A percentile compares a stretch with the other conserved stretches of the same genome.
phyloP scores from a whole-genome alignment of 2,113 vertebrate species.

The Philantomba maxwellii region DNA sequence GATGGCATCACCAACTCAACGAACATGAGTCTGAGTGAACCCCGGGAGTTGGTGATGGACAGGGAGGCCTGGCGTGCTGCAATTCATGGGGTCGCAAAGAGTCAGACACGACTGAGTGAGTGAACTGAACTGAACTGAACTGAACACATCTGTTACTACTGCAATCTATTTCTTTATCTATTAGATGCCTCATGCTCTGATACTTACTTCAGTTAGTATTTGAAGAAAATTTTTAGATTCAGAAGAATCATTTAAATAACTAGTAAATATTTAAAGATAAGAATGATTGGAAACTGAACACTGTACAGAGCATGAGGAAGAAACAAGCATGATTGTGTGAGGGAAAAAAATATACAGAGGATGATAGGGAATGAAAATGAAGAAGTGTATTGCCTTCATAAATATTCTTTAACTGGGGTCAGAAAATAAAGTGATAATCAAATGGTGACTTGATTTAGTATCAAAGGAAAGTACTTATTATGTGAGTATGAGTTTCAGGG shows the following conservation, averaged over 20 bases:
- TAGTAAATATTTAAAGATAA: neutral
- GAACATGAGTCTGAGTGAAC: no score
- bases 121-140: no score
- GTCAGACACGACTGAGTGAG: no score
- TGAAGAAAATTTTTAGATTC: neutral
- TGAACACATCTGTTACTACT: neutral
- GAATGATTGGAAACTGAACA: neutral
- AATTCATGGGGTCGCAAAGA: no score
- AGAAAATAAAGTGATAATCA: neutral
- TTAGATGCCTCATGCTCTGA: neutral
- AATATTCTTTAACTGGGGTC: neutral
- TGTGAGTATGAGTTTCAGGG: neutral
- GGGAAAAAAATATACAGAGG: no score
- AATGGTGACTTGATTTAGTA: neutral
- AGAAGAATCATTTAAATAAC: neutral
- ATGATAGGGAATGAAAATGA: neutral
- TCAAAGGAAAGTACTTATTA: neutral
- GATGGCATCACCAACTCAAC: no score
- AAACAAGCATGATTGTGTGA: neutral
- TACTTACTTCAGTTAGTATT: neutral
- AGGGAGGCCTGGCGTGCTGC: no score
- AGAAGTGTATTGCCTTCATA: neutral
- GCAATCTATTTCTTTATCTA: neutral
- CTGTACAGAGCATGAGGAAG: neutral
- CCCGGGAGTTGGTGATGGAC: no score